Base-by-base conservation (phyloP, 2,113 vertebrate genomes). In the Aegypius monachus region DNA sequence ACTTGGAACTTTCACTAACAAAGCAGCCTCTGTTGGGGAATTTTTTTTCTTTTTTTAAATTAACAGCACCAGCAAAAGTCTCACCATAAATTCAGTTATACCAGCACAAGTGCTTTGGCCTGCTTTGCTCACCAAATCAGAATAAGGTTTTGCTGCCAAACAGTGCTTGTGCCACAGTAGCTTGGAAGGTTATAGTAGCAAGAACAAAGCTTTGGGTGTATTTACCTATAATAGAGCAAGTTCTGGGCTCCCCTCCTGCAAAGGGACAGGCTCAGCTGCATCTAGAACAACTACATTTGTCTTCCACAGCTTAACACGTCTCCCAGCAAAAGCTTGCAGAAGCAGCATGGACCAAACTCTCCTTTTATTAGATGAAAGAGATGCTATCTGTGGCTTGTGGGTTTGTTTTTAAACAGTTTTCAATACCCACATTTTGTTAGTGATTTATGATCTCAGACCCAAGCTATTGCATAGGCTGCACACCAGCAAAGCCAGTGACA, bases 351-450 rank as follows among this genome's bases (percentile, higher is more conserved):
- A 36, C 62, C 31, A 55, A 67, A 58, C 48, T 63, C 75, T 88
- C 50, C 40, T 45, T 67, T 73, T 43, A 62, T 62, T 26, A 74
- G 45, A 78, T n/a, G 43, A 90, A 94, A 75, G 88, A 50, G 82
- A 94, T 86, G 59, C 42, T 77, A 43, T 88, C 86, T 96, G 93
- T 70, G 88, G 85, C 73, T 66, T 63, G n/a, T 71, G 90, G 84
- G 77, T n/a, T 95, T 93, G 53, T 55, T 80, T 88, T 63, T 22
- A 38, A 84, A 16, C 62, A 45, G 43, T 53, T 58, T 73, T 73
- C 71, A 90, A 43, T 55, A 45, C n/a, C 86, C 81, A 75, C 55
- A 40, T 45, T n/a, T 45, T 43, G 52, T 66, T n/a, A 58, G 90
- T 31, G 58, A 84, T 55, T 87, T 38, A 73, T 48, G 42, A 72